phyloP scores from a whole-genome alignment of 2,888 invertebrate genomes.

The Epinotia nisella region DNA sequence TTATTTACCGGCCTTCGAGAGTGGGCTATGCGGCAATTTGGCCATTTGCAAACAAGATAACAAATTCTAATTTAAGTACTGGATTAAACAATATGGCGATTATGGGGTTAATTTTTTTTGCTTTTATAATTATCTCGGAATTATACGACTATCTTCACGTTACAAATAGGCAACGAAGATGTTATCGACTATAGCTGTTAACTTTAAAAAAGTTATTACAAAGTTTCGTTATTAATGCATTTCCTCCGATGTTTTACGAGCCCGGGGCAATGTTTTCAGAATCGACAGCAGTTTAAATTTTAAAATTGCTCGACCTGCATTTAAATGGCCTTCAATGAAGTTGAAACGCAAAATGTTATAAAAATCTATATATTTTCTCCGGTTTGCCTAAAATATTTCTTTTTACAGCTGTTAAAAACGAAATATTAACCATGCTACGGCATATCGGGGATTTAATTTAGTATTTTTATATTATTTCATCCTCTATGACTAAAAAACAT shows the following conservation, averaged over 20 bases:
- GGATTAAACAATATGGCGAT: no score
- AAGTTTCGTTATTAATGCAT: constrained; percentile 42
- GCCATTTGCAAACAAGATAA: neutral
- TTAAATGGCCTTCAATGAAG: constrained; percentile 58
- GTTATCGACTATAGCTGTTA: constrained; percentile 15
- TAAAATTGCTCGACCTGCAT: constrained; percentile 53
- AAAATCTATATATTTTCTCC: constrained; percentile 27
- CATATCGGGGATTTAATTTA: neutral
- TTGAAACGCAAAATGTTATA: constrained; percentile 36
- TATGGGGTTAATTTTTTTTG: no score
- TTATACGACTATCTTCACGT: no score
- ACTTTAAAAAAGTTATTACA: constrained; percentile 38
- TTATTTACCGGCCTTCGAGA: no score
- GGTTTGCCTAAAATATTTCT: constrained; percentile 33
- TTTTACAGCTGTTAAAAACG: constrained; percentile 16
- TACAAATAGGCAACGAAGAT: constrained; percentile 3
- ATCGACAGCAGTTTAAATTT: constrained; percentile 49
- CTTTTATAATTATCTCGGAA: no score
- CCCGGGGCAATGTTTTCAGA: constrained; percentile 56
- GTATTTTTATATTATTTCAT: neutral
- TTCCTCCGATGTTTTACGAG: constrained; percentile 51
- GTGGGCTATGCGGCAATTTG: neutral
- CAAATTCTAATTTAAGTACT: neutral
- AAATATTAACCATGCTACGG: neutral
- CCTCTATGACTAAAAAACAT: neutral